Conservation (phyloP, 2,113 vertebrate genomes). For the Scalopus aquaticus region DNA sequence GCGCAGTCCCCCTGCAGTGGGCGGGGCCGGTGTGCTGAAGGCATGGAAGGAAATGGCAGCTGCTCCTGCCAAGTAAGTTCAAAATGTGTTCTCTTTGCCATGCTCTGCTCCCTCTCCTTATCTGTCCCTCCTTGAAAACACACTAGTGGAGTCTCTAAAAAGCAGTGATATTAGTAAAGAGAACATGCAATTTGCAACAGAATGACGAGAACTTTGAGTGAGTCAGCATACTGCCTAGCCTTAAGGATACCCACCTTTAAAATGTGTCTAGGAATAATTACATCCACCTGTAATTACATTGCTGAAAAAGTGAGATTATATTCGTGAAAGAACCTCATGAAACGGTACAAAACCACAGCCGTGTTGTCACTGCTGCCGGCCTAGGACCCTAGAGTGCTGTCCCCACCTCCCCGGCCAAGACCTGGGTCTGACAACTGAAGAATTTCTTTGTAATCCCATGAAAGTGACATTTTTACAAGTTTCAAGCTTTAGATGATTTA, state of each 20-base stretch:
- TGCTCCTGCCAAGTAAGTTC: slow-evolving; percentile 90
- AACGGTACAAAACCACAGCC: not conserved
- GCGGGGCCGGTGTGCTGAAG: slow-evolving; percentile 90
- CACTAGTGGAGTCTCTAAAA: not conserved
- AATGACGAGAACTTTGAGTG: not conserved
- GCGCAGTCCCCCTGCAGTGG: slow-evolving; percentile 85
- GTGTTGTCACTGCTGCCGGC: not conserved
- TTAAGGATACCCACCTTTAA: not conserved
- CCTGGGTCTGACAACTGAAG: not conserved
- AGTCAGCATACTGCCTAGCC: not conserved
- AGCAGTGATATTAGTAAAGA: rapidly evolving
- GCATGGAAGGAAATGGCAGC: slow-evolving; percentile 89
- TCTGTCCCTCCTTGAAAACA: not conserved
- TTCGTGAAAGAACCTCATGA: not conserved
- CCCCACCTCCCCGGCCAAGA: too few species aligned
- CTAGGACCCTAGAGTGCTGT: not conserved
- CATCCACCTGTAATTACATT: not conserved
- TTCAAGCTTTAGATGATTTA: not conserved
- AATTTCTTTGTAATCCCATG: not conserved
- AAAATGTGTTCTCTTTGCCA: not conserved
- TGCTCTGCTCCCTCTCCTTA: not conserved
- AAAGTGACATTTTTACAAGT: not conserved
- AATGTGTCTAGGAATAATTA: not conserved
- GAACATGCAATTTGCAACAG: not conserved
- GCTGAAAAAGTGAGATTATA: not conserved